These are phyloP conservation scores for Oligia strigilis DNA, from an alignment of 2,888 invertebrate species.

Conservation along the genomic window DNA sequence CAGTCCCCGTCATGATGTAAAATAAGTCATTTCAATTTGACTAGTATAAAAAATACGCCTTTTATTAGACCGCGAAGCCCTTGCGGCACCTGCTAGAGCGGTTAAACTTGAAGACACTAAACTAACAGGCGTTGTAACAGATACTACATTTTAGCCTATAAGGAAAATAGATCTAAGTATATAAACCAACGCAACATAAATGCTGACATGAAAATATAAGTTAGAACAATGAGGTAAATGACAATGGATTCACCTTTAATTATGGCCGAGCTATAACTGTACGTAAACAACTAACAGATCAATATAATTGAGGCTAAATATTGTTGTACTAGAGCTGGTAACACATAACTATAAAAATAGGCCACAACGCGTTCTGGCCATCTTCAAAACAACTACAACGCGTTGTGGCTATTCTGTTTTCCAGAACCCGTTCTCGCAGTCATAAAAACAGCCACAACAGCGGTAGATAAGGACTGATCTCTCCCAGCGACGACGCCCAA, in stretches of 20 bases:
- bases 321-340: not conserved
- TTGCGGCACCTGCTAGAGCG: not conserved
- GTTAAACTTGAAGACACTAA: not conserved
- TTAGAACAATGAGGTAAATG: constrained; percentile 61
- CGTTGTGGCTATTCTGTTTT: not conserved
- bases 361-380: not conserved
- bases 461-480: not conserved
- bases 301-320: constrained; percentile 37
- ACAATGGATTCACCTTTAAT: constrained; percentile 56
- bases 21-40: not conserved
- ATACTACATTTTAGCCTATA: constrained; percentile 14
- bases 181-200: constrained; percentile 32
- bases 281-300: constrained; percentile 18
- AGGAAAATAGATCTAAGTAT: constrained; percentile 48
- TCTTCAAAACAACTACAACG: not conserved
- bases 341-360: not conserved
- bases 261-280: constrained; percentile 38
- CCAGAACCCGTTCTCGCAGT: not conserved
- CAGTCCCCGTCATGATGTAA: not conserved
- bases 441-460: not conserved
- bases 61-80: not conserved
- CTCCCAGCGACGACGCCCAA: not conserved
- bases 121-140: not conserved
- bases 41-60: not conserved
- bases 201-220: constrained; percentile 50